Evolutionary conservation across 2,113 vertebrate genomes (phyloP), one percentile per base, ranked within the genome.

Genomic region (Lasiurus cinereus): DNA sequence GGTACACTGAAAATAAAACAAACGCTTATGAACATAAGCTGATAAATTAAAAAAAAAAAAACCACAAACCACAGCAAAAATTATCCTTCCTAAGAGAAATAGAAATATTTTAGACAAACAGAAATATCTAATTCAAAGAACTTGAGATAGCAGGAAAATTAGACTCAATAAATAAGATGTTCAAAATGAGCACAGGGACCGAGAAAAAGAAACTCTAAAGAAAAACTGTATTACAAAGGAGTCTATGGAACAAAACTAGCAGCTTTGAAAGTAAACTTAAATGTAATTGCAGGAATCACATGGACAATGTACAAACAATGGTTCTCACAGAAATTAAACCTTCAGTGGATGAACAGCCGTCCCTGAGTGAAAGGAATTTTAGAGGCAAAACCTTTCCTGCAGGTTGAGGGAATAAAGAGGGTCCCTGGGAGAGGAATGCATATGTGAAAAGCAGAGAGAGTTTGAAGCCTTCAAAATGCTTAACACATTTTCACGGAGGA

Each of bases 251-350:
- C 83, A 95, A 36, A 85, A 86, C 14, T 29, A 94, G 15, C 3
- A 85, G 6, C 14, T 88, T 29, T 74, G 62, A 78, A 94, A 93
- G 59, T 31, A 94, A 70, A 77, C 9, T 72, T 72, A 72, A 83
- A 72, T 72, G 52, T 64, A 74, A 84, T 59, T 73, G 39, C 69
- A 70, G 29, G 66, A 92, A 90, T 80, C 80, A 83, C 11, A 74
- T 0, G 88, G 8, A 69, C 24, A 92, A 69, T 14, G 54, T 29
- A 67, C 3, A 54, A 11, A 52, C 3, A n/a, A 15, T 33, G 8
- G 48, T 66, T 93, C 76, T 56, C 39, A 74, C 43, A 67, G 13
- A 94, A 90, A 90, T 70, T 62, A 77, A 85, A 59, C 9, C 29
- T 88, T 82, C 39, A 14, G 5, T 67, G 64, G 31, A 11, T 59